phyloP scores from a whole-genome alignment of 2,888 invertebrate species.

The Cerceris rybyensis region DNA sequence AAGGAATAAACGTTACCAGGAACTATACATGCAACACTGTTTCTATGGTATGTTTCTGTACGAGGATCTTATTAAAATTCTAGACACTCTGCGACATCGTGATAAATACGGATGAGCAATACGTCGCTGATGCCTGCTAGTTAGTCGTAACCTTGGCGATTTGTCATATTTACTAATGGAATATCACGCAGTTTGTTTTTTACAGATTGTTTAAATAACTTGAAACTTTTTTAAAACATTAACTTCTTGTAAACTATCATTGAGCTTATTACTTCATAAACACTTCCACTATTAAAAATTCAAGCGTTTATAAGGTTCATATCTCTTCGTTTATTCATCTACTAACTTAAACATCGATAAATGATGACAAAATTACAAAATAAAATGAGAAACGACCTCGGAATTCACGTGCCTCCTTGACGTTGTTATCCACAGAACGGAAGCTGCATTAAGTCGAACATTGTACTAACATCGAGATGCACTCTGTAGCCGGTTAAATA shows the following conservation, averaged over 20 bases:
- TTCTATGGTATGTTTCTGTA: background rate
- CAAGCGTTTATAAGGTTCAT: background rate
- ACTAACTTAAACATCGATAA: too few relatives aligned
- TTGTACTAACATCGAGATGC: background rate
- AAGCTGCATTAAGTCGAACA: background rate
- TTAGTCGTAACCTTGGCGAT: constrained; percentile 36
- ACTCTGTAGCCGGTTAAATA: background rate
- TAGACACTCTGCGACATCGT: constrained; percentile 36
- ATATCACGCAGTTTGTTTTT: constrained; percentile 40
- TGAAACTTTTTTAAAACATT: background rate
- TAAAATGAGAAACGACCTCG: too few relatives aligned
- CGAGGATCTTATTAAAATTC: constrained; percentile 43
- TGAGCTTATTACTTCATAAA: background rate
- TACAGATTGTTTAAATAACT: constrained; percentile 21
- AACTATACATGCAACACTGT: background rate
- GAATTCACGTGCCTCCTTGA: too few relatives aligned
- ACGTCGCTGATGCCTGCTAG: constrained; percentile 47
- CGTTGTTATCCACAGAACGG: too few relatives aligned
- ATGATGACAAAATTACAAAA: too few relatives aligned
- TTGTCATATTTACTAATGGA: constrained; percentile 55
- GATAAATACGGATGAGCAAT: constrained; percentile 52
- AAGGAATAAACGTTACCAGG: too few relatives aligned
- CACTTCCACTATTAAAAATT: background rate
- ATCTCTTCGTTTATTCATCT: background rate
- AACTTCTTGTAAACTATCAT: background rate